Evolutionary conservation across 1,140 invertebrate genomes (phyloP).

Genomic region (Homarus americanus): DNA sequence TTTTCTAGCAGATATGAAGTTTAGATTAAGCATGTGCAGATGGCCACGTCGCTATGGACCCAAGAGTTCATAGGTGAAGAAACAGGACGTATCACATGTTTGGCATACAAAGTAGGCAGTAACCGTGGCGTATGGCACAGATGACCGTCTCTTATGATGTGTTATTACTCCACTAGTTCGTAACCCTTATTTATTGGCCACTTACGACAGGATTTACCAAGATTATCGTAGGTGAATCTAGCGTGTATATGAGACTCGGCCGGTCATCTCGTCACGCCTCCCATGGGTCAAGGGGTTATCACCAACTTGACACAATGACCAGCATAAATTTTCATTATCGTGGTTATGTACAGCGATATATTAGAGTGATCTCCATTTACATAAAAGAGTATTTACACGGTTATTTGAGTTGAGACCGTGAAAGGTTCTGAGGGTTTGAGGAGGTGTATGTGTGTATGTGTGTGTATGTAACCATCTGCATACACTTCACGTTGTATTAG

Average conservation of each 20-base stretch:
- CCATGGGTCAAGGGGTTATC: background rate
- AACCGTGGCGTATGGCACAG: background rate
- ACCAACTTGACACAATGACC: background rate
- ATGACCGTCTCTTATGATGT: background rate
- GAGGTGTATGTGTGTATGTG: background rate
- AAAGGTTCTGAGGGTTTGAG: slow-evolving; percentile 8
- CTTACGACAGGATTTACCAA: background rate
- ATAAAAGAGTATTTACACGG: background rate
- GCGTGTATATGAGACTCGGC: background rate
- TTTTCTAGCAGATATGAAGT: too few relatives aligned
- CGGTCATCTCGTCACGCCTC: background rate
- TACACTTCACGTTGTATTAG: background rate
- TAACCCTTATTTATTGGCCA: background rate
- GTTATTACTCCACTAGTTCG: background rate
- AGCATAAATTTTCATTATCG: background rate
- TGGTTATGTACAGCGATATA: background rate
- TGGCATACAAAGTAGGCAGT: background rate
- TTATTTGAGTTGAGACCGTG: background rate
- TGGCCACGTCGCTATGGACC: too few relatives aligned
- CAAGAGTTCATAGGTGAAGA: too few relatives aligned
- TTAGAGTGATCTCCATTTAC: background rate
- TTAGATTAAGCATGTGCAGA: too few relatives aligned
- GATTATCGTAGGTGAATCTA: background rate
- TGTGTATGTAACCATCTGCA: background rate
- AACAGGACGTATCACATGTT: background rate